Evolutionary conservation across 2,888 invertebrate genomes (phyloP), one percentile per base, ranked within the genome.

Genomic region (Meganola albula): DNA sequence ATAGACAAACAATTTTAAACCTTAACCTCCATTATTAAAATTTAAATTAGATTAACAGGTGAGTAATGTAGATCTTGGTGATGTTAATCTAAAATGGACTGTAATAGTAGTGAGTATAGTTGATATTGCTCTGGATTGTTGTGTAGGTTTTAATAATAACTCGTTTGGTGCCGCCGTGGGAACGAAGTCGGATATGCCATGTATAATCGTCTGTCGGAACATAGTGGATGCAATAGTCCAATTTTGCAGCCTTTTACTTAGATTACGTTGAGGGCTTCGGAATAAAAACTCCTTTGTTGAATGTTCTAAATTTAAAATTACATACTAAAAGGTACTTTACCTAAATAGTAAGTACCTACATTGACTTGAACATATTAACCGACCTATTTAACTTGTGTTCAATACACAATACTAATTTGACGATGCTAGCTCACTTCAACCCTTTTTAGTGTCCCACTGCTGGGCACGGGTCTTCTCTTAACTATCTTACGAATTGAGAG

Each of bases 201-300:
- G 76, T 78, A 78, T 83, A 83, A 83, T 82, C 78, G 80, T 67
- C 78, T 69, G 77, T 77, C 78, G 77, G 82, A 78, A 77, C 79
- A 72, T 65, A 66, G 63, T 69, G 73, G 70, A 77, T 78, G 84
- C 83, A 82, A 83, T 84, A 84, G 83, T 84, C 84, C 79, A 84
- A 85, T 85, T 85, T 82, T 77, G 83, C 78, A 78, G 79, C 73
- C 82, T 84, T 82, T 85, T 84, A 83, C 84, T 82, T 79, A 82
- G 79, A 74, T 78, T 69, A 70, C 71, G 63, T 67, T 73, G 66
- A 69, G 63, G 58, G 59, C 63, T 67, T 60, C 59, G 65, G 58
- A 73, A 74, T 63, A 61, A 44, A 41, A 53, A 74, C 67, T 62
- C 34, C 68, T 75, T 76, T 70, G 55, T 54, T 60, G 48, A 42